Base-by-base conservation (phyloP, 2,113 vertebrate genomes). In the Coturnix japonica region DNA sequence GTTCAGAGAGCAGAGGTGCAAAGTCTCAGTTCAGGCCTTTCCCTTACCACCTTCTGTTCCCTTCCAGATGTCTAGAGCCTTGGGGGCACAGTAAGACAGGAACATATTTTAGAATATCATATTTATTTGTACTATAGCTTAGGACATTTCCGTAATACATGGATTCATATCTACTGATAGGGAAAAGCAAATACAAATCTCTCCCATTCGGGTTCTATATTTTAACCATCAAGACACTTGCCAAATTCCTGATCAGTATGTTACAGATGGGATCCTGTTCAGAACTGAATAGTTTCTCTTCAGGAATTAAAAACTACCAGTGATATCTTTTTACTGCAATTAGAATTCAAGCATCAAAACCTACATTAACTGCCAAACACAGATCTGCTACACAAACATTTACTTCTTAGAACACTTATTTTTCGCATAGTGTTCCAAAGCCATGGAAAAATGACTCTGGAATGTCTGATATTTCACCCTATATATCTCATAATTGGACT, bases 311-410 rank as follows among this genome's bases (percentile, higher is more conserved):
- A 91, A 95, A 77, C 41, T 35, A 95, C 81, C 47, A 94, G 67
- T 73, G 80, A 92, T 87, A 92, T 86, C 9, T 57, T 77, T 16
- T 91, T 93, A 97, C 81, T 85, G 53, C 76, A 96, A 96, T 95
- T 95, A 93, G 95, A 96, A 94, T 90, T 96, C 72, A 92, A 90
- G 44, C 15, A 47, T 91, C 54, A 87, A 90, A 80, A 94, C 85
- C 35, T 67, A 31, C 33, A 59, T 86, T 74, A 44, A 81, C 89
- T 85, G 13, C 85, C 77, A 95, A 82, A 93, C 57, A 89, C 80
- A 97, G 70, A 88, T 57, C 51, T 95, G 77, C 57, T 88, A 82
- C n/a, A 79, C 37, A 90, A 49, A 39, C 51, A 9, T 72, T 93
- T 79, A 44, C 41, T 66, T 93, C 76, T 91, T 93, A 82, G 89